A percentile compares a stretch with the other conserved stretches of the same genome.
Evolutionary conservation across 1,140 invertebrate species (phyloP).

Genomic region (Gonioctena quinquepunctata): DNA sequence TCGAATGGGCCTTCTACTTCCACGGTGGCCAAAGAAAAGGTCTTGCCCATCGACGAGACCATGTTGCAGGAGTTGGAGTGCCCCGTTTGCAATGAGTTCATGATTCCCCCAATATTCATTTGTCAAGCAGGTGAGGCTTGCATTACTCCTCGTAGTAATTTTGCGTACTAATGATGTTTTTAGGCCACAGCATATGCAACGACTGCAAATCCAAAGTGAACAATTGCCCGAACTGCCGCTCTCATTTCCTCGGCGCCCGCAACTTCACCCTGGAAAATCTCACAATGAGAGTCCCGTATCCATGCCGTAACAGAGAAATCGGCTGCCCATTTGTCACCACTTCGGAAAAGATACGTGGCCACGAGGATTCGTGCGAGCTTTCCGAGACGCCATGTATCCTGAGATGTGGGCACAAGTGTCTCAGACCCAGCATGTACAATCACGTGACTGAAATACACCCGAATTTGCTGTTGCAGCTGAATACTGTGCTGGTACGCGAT

Average conservation of each 20-base stretch:
- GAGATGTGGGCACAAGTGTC: neutral
- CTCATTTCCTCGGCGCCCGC: slow-evolving; percentile 54
- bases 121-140: slow-evolving; percentile 53
- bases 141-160: no score
- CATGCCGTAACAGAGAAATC: slow-evolving; percentile 23
- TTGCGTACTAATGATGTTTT: no score
- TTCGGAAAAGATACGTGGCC: slow-evolving; percentile 23
- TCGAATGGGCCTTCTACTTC: neutral
- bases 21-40: neutral
- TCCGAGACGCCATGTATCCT: slow-evolving; percentile 18
- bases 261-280: slow-evolving; percentile 57
- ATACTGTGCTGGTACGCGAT: neutral
- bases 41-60: slow-evolving; percentile 18
- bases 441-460: neutral
- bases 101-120: slow-evolving; percentile 61
- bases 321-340: slow-evolving; percentile 25
- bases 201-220: slow-evolving; percentile 56
- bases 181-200: slow-evolving; percentile 59
- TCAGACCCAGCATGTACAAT: neutral
- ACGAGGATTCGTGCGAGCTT: slow-evolving; percentile 20
- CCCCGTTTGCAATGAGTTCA: slow-evolving; percentile 62
- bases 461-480: neutral
- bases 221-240: slow-evolving; percentile 59
- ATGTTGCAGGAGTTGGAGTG: slow-evolving; percentile 61
- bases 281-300: slow-evolving; percentile 26